Base-by-base conservation (phyloP, 2,797 vertebrate genomes). In the Micropoecilia bifurca region DNA sequence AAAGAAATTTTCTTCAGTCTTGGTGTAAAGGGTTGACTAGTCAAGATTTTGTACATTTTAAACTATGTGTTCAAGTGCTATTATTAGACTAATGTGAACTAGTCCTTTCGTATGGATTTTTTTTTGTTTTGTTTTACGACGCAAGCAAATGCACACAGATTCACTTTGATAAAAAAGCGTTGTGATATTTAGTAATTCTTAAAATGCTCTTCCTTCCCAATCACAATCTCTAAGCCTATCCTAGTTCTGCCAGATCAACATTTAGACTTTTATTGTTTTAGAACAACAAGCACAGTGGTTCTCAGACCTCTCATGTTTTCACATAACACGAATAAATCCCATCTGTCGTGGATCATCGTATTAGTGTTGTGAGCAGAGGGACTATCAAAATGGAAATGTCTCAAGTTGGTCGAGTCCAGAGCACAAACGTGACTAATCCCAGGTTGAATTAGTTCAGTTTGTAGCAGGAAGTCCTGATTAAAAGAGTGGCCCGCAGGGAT, bases 391-490 rank as follows among this genome's bases (percentile, higher is more conserved):
- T 72, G 85, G 79, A 79, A 71, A 46, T 39, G 13, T 74, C 79
- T 78, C 80, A 88, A 68, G 63, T 73, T 80, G 68, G 69, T 73
- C 22, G 75, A 57, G 53, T 80, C 78, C 82, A 77, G 74, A 53
- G 43, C 74, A 84, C 74, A 85, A 84, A 79, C 8, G 12, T 33
- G 22, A 78, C 79, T 89, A 90, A 89, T 90, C 83, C 68, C 80
- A 82, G 45, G 63, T 87, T 86, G 71, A 77, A 90, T 93, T 88
- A 83, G 80, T 81, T 83, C 74, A 63, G 71, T 83, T 84, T 89
- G 63, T 75, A 83, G 81, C 90, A 94, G 92, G 91, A 95, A 93
- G 83, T 71, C 50, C 85, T 94, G 92, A 95, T 94, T 95, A 90
- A 78, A 79, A 84, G 75, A 47, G 82, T 36, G 74, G 83, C 61